Evolutionary conservation across 2,888 invertebrate species (phyloP).

Genomic region (Alloscopus bannaensis): DNA sequence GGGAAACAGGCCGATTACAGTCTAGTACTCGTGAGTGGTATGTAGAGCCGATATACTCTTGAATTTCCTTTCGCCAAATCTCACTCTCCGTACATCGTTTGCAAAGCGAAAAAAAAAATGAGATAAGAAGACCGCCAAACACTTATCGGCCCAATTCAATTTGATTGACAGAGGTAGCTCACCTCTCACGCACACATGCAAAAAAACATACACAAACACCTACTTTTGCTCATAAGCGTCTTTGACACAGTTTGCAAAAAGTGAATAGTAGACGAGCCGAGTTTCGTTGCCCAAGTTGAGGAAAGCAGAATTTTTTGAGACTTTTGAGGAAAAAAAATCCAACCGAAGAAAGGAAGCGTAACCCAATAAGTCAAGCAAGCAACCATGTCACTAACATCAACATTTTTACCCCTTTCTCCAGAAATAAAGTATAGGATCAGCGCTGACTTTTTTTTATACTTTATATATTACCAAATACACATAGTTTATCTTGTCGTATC

Average conservation of each 20-base stretch:
- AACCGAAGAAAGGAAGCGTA: conserved; percentile 21
- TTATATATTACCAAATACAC: not conserved
- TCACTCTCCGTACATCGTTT: not conserved
- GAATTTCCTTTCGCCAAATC: too few relatives aligned
- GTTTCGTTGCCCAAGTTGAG: too few relatives aligned
- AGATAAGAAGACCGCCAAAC: conserved; percentile 27
- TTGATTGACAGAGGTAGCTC: conserved; percentile 46
- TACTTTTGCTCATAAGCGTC: not conserved
- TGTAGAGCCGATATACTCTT: too few relatives aligned
- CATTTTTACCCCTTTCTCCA: too few relatives aligned
- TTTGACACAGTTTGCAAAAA: not conserved
- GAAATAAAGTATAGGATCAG: too few relatives aligned
- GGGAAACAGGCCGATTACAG: too few relatives aligned
- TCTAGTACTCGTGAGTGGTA: too few relatives aligned
- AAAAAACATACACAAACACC: not conserved
- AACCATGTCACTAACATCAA: conserved; percentile 3
- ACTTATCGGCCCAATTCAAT: conserved; percentile 47
- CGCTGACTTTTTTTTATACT: too few relatives aligned
- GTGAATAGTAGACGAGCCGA: not conserved
- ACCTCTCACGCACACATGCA: not conserved
- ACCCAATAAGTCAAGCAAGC: conserved; percentile 47
- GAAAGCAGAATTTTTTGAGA: too few relatives aligned
- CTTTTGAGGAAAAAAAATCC: too few relatives aligned
- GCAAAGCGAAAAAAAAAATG: conserved; percentile 8
- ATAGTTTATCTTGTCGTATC: not conserved